Evolutionary conservation across 2,888 invertebrate genomes (phyloP), one percentile per base, ranked within the genome.

Genomic region (Subacronicta megacephala): DNA sequence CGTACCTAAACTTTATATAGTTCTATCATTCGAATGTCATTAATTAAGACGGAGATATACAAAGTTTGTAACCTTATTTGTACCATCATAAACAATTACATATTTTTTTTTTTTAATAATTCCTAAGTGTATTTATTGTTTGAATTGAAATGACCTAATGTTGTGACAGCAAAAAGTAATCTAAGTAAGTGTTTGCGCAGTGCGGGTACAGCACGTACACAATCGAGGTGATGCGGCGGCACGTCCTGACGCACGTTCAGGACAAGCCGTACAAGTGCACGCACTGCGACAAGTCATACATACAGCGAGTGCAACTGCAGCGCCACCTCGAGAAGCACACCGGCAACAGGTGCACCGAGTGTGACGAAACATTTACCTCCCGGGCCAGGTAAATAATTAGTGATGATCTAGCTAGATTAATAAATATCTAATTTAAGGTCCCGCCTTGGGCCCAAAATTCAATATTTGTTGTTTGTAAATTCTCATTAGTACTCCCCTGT

Each of bases 221-320:
- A 0, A 96, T 97, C 75, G 98, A 98, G 84, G 98, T 98, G 54
- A 92, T 97, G 72, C 96, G 97, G 72, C 95, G 97, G 2, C 97
- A 97, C 83, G 95, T 96, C 78, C 94, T 96, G 69, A 96, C 96
- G 0, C 97, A 97, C 81, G 85, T 89, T 9, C 37, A 63, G 6
- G 82, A 92, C 9, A 94, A 94, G 75, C 94, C 94, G 3, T 89
- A 88, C 84, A 90, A 90, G 77, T 97, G 97, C 82, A 85, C 94
- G 38, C 94, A 95, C 75, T 98, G 98, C 82, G 95, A 95, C 9
- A 96, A 96, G 83, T 95, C 97, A n/a, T 98, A 97, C 87, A 98
- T 98, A 56, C 98, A 97, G 88, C 96, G 96, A 9, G 95, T 96
- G 7, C 98, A 98, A 82, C 90, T 98, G 31, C 95, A 96, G 67